Evolutionary conservation across 2,888 invertebrate genomes (phyloP).

Genomic region (Drosophila helvetica): DNA sequence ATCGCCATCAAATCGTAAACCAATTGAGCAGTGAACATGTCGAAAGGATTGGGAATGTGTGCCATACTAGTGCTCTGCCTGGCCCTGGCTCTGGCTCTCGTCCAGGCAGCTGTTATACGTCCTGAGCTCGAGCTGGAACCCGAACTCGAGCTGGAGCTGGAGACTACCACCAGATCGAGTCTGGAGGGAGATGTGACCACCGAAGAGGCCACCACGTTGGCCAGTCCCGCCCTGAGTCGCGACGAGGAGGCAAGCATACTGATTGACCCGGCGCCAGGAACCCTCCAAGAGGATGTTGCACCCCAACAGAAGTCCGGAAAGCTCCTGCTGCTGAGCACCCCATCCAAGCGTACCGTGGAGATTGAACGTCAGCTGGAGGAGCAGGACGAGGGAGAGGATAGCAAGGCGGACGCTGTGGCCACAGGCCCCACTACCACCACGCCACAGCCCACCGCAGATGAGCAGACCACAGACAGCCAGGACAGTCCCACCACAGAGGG

Average conservation of each 20-base stretch:
- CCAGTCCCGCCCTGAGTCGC: constrained; percentile 41
- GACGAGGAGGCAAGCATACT: constrained; percentile 66
- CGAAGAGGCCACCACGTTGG: constrained; percentile 37
- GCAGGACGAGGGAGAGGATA: constrained; percentile 62
- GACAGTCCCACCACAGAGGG: constrained; percentile 40
- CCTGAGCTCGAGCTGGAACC: constrained; percentile 30
- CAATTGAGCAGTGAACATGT: constrained; percentile 55
- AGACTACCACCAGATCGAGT: constrained; percentile 36
- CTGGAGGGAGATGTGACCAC: constrained; percentile 18
- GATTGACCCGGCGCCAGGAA: constrained; percentile 62
- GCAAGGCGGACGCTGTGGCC: constrained; percentile 23
- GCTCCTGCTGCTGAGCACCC: constrained; percentile 75
- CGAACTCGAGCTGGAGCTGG: constrained; percentile 1
- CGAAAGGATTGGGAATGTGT: constrained; percentile 47
- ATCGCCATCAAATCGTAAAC: constrained; percentile 51
- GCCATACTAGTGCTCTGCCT: constrained; percentile 47
- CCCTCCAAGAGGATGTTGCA: constrained; percentile 40
- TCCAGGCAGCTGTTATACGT: constrained; percentile 56
- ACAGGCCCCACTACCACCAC: constrained; percentile 45
- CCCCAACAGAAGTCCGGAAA: constrained; percentile 60
- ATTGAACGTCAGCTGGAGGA: constrained; percentile 74
- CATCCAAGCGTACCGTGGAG: constrained; percentile 68
- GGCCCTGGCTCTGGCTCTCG: constrained; percentile 31
- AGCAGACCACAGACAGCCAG: constrained; percentile 13
- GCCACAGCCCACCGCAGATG: constrained; percentile 14